phyloP scores from a whole-genome alignment of 2,113 vertebrate genomes.

The Microcebus murinus region DNA sequence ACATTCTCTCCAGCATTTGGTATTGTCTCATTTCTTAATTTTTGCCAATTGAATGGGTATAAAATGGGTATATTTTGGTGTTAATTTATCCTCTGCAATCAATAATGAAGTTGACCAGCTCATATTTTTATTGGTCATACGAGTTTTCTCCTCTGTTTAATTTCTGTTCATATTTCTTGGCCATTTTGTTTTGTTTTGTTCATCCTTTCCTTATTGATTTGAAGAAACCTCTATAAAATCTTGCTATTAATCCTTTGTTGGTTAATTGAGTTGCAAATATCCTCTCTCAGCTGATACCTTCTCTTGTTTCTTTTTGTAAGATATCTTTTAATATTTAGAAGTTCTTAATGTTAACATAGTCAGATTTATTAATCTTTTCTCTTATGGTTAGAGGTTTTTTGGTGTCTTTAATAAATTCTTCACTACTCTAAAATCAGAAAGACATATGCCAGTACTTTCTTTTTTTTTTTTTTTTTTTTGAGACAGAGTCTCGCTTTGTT shows the following conservation, averaged over 20 bases:
- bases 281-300: background rate
- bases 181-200: background rate
- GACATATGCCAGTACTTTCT: background rate
- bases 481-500: no score
- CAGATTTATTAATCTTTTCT: background rate
- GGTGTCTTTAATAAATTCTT: conserved; percentile 29
- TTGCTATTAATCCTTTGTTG: conserved; percentile 20
- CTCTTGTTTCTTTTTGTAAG: background rate
- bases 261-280: background rate
- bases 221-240: background rate
- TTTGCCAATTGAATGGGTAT: background rate
- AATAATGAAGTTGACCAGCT: background rate
- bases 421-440: background rate
- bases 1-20: background rate
- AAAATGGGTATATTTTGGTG: background rate
- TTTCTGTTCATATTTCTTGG: conserved; percentile 32
- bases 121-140: conserved; percentile 9
- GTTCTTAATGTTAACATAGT: background rate
- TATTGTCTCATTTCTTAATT: background rate
- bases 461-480: no score
- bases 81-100: background rate
- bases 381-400: background rate
- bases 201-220: background rate
- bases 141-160: background rate
- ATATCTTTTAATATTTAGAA: background rate